Evolutionary conservation across 1,140 invertebrate species (phyloP), one percentile per base, ranked within the genome.

Genomic region (Coptotermes formosanus): DNA sequence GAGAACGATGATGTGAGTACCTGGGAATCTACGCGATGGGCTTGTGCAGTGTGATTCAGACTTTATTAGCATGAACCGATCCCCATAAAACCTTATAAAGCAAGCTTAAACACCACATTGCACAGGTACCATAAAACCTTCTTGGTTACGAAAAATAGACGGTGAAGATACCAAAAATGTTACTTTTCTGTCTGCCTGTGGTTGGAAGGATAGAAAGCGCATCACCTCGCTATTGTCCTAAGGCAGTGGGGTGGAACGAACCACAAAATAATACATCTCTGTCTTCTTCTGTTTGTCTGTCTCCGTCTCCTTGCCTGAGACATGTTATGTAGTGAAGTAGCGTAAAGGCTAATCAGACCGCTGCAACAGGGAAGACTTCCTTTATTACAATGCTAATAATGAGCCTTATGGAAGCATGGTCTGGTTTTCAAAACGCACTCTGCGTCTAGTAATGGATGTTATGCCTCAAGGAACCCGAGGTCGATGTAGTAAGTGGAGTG

Each of bases 161-260:
- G 55, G n/a, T n/a, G 64, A 75, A 75, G 64, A 75, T 75, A 30
- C 64, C 14, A 75, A 75, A 75, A 75, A 75, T 30, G 64, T 75
- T 75, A n/a, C 25, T 75, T n/a, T 75, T 30, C n/a, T 75, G 4
- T 75, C n/a, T 25, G 25, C n/a, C n/a, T 25, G 2, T 7, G 64
- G 25, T 30, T n/a, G 64, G n/a, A 16, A 75, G 64, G 64, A 75
- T 75, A 75, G 64, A 30, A 75, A n/a, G 25, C 64, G 30, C 3
- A n/a, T 75, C 64, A 25, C 25, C 25, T 75, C 64, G 25, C 64
- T 25, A 75, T 75, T 75, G 64, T 75, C 64, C 64, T 30, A 75
- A 75, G 64, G 64, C 64, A 75, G 64, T 75, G 64, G 64, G 25
- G 64, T 75, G 64, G 64, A 75, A 75, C 64, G 64, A 75, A 75